Conservation (phyloP, 2,888 invertebrate genomes). For the Gymnocheta viridis region DNA sequence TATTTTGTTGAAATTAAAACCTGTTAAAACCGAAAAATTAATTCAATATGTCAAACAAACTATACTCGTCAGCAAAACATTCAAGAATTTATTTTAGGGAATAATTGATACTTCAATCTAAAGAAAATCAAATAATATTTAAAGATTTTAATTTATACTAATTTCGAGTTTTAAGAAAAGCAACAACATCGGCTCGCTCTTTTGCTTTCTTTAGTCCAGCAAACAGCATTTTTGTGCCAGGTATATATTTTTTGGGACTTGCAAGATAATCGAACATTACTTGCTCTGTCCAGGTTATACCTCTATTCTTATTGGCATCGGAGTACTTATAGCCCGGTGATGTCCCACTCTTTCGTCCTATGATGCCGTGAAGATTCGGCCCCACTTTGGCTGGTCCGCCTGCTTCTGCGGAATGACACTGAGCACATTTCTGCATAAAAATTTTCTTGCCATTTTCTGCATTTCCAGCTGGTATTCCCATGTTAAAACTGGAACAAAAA, state of each 20-base stretch:
- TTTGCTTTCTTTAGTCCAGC: conserved; percentile 98
- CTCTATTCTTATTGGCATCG: conserved; percentile 97
- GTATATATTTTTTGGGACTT: conserved; percentile 99
- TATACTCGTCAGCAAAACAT: too few species aligned
- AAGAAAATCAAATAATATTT: too few species aligned
- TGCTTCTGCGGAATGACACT: conserved; percentile 97
- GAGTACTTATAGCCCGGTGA: conserved; percentile 94
- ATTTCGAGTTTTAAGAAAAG: conserved; percentile 87
- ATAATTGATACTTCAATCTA: too few species aligned
- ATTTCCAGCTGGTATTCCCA: conserved; percentile 93
- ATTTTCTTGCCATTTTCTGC: conserved; percentile 98
- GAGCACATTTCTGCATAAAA: conserved; percentile 97
- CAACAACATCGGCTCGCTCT: conserved; percentile 96
- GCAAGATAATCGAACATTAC: conserved; percentile 97
- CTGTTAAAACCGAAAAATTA: too few species aligned
- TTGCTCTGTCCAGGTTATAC: conserved; percentile 96
- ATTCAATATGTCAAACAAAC: too few species aligned
- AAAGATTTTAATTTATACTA: conserved; percentile 61
- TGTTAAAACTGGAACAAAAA: conserved; percentile 78
- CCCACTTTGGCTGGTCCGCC: conserved; percentile 99
- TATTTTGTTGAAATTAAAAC: too few species aligned
- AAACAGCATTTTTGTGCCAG: conserved; percentile 99
- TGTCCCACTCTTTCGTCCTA: conserved; percentile 97
- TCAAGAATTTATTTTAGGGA: too few species aligned
- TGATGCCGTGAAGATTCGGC: conserved; percentile 94